Percentiles rank a stretch among this genome's conserved stretches.
Conservation (phyloP, 2,113 vertebrate species). For the Hylia prasina region DNA sequence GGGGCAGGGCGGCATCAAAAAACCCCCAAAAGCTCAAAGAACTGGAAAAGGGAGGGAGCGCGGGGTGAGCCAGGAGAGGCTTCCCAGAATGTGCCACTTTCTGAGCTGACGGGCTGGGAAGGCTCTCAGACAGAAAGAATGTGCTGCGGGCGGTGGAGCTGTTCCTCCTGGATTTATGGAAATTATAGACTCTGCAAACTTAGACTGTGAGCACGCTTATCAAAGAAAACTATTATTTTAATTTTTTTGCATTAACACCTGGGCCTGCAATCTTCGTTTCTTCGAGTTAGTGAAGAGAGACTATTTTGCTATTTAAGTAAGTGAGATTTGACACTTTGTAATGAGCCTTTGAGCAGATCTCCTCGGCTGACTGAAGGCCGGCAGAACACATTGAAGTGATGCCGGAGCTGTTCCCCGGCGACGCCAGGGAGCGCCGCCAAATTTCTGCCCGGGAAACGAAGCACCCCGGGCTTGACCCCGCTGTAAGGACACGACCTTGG, state of each 20-base stretch:
- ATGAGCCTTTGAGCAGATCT: background rate
- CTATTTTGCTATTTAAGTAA: background rate
- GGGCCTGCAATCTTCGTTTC: background rate
- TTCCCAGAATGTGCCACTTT: conserved; percentile 40
- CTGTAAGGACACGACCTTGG: background rate
- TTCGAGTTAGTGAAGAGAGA: background rate
- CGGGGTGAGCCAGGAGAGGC: background rate
- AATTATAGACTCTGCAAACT: background rate
- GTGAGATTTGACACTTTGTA: background rate
- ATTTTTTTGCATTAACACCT: background rate
- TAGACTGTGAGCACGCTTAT: background rate
- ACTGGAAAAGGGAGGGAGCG: background rate
- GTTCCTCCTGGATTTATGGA: background rate
- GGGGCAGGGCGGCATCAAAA: conserved; percentile 36
- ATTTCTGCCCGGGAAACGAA: background rate
- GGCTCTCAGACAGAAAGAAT: background rate
- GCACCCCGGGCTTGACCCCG: background rate
- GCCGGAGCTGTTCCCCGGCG: background rate
- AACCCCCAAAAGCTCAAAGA: conserved; percentile 13
- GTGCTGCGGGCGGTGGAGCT: background rate
- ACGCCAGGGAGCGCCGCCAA: background rate
- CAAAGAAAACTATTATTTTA: background rate
- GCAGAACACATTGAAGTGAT: background rate
- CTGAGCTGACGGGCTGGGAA: conserved; percentile 20
- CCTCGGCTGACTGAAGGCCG: background rate